Evolutionary conservation across 2,113 vertebrate genomes (phyloP).

Genomic region (Cryptoleucopteryx plumbea): DNA sequence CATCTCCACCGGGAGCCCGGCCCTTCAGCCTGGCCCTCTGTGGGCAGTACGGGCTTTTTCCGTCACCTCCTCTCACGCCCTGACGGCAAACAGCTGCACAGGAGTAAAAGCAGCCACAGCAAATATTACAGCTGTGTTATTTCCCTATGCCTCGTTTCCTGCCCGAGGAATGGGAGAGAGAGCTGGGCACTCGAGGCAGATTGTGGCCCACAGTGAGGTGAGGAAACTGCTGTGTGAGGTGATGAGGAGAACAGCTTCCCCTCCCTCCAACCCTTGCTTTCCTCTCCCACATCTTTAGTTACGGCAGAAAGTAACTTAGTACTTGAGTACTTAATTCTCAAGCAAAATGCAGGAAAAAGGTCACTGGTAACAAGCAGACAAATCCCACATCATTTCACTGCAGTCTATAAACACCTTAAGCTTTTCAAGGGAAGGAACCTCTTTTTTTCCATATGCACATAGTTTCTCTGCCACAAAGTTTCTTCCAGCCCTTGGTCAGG

Average conservation of each 20-base stretch:
- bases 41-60: accelerated
- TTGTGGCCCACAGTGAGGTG: background rate
- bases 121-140: background rate
- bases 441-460: background rate
- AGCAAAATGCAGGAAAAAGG: background rate
- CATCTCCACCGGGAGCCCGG: background rate
- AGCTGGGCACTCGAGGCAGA: background rate
- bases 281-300: background rate
- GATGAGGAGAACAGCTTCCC: background rate
- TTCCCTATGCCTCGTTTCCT: accelerated
- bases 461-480: background rate
- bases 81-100: background rate
- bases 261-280: too few species aligned
- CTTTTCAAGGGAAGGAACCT: background rate
- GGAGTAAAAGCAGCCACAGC: background rate
- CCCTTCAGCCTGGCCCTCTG: too few species aligned
- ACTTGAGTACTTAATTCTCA: background rate
- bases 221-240: background rate
- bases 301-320: background rate
- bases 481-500: background rate
- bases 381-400: background rate
- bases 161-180: background rate
- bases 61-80: accelerated
- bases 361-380: background rate
- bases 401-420: background rate